Percentiles rank a stretch among this genome's conserved stretches.
These are phyloP conservation scores for Nannoperca australis DNA, from an alignment of 2,797 vertebrate genomes.

Conservation along the genomic window DNA sequence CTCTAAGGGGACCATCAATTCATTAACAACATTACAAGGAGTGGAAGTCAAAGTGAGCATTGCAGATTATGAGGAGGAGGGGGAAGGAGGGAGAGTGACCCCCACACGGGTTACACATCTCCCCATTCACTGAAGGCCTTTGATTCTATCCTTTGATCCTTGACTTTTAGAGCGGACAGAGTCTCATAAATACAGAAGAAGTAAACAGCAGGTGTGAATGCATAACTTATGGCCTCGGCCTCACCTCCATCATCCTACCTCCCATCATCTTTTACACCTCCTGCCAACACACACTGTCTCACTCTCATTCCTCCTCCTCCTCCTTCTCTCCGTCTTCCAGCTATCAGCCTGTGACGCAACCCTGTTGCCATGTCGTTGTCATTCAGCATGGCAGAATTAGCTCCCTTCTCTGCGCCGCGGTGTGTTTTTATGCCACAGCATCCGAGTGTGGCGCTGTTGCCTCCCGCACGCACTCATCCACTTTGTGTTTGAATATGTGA, in stretches of 20 bases:
- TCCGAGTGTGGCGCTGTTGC: constrained; percentile 36
- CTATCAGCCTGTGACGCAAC: constrained; percentile 76
- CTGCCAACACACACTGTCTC: constrained; percentile 40
- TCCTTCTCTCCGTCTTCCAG: constrained; percentile 53
- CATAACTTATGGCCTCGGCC: constrained; percentile 68
- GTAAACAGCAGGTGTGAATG: constrained; percentile 76
- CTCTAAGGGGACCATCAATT: background rate
- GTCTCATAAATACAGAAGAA: constrained; percentile 75
- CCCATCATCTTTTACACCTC: constrained; percentile 51
- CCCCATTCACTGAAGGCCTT: constrained; percentile 61
- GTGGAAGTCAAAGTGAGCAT: constrained; percentile 1
- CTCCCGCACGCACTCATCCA: background rate
- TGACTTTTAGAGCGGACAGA: constrained; percentile 70
- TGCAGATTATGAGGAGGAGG: constrained; percentile 14
- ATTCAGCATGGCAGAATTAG: constrained; percentile 77
- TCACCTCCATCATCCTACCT: constrained; percentile 69
- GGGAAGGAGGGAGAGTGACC: background rate
- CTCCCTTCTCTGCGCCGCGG: constrained; percentile 43
- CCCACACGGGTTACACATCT: constrained; percentile 29
- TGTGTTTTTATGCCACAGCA: constrained; percentile 16
- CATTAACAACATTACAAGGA: background rate
- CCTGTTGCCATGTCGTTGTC: constrained; percentile 81
- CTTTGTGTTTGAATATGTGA: constrained; percentile 41
- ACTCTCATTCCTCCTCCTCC: constrained; percentile 31
- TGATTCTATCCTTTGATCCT: constrained; percentile 76